Conservation (phyloP, 2,113 vertebrate genomes). For the Corynorhinus townsendii region DNA sequence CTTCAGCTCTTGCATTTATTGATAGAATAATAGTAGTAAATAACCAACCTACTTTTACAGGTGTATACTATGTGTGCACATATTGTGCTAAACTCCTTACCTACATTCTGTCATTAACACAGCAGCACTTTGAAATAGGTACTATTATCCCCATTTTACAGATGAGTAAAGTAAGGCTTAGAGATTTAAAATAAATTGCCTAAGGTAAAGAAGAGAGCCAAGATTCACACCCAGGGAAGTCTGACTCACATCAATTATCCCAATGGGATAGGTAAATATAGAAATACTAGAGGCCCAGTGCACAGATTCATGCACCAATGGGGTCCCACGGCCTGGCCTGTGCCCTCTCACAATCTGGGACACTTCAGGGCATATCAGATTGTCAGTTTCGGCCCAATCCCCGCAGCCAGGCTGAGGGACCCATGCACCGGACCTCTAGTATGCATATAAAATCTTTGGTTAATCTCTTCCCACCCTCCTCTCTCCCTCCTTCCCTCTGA, state of each 20-base stretch:
- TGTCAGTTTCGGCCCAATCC: no score
- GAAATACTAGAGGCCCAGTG: not conserved
- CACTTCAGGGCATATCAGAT: no score
- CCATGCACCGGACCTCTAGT: no score
- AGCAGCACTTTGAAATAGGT: not conserved
- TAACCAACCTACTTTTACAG: not conserved
- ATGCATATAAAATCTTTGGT: no score
- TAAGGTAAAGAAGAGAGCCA: not conserved
- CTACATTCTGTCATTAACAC: not conserved
- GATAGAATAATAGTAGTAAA: not conserved
- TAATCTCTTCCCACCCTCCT: no score
- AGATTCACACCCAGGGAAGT: not conserved
- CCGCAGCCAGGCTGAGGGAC: no score
- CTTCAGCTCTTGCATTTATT: not conserved
- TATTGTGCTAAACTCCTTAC: not conserved
- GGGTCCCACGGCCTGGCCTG: no score
- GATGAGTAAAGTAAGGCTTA: not conserved
- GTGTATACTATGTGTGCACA: not conserved
- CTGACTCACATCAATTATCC: not conserved
- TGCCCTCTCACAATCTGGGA: no score
- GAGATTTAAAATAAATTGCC: not conserved
- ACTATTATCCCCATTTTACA: not conserved
- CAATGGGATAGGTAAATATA: not conserved
- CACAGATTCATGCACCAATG: no score
- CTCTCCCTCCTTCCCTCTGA: no score